Base-by-base conservation (phyloP, 2,113 vertebrate genomes). In the Turdus rufiventris region DNA sequence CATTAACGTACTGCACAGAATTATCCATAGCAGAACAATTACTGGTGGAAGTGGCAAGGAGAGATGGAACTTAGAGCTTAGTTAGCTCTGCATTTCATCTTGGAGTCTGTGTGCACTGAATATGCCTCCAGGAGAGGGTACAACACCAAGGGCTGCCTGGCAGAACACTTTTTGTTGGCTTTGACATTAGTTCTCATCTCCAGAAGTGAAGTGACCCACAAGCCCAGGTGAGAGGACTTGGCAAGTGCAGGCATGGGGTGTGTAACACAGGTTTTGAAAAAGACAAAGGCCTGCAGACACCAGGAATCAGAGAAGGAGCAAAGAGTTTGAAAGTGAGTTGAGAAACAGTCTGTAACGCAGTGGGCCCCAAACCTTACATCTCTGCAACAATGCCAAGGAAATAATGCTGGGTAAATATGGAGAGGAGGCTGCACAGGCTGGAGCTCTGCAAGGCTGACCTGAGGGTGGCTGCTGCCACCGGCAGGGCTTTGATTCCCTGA, bases 381-480 rank as follows among this genome's bases (percentile, higher is more conserved):
- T 87, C 95, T 91, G 95, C 95, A 93, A 88, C 90, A 93, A 93
- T 94, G 88, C 90, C 90, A 90, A 93, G 95, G 95, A 92, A 92
- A 95, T 91, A 96, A 96, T 80, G 92, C 80, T 73, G 80, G 77
- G 94, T 95, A 96, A 96, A 76, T 93, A 91, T 28, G 91, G 79
- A 91, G 90, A 95, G 88, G 79, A 93, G 86, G 63, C 90, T 71
- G 94, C 76, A 83, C 72, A 68, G 73, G 63, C 89, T 85, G 91
- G 67, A 92, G 77, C 84, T 96, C 91, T 34, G 75, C 89, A 89
- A 77, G 91, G 77, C 89, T 94, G 94, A 96, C 97, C 96, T 76
- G 28, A 94, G 89, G 93, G 58, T 96, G 91, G 93, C 78, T 86
- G 94, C 95, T 94, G 93, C 70, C 95, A 95, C 18, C 58, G 51